These are phyloP conservation scores for Invenusta paracnida DNA, from an alignment of 2,888 invertebrate species.

Conservation along the genomic window DNA sequence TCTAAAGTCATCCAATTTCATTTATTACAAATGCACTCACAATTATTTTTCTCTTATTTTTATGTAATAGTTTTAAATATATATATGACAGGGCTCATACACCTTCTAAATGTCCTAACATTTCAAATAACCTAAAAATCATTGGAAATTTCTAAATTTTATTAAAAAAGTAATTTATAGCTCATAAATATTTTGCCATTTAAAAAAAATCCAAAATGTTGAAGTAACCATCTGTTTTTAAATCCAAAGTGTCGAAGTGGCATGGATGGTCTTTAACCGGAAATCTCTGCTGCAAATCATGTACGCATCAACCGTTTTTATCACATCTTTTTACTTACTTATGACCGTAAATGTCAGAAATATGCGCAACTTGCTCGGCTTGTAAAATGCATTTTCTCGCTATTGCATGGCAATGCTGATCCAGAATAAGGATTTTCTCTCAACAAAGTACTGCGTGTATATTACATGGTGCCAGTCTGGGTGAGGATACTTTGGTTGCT, in stretches of 20 bases:
- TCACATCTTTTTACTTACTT: background rate
- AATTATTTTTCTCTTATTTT: no score
- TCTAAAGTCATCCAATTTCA: no score
- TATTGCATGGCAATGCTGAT: conserved; percentile 21
- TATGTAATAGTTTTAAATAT: no score
- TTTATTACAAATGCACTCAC: no score
- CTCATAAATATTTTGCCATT: no score
- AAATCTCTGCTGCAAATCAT: background rate
- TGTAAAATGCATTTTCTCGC: conserved; percentile 1
- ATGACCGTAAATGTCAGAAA: conserved; percentile 2
- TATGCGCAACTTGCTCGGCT: background rate
- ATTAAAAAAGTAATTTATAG: no score
- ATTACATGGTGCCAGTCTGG: conserved; percentile 14
- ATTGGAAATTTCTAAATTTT: no score
- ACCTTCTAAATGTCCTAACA: no score
- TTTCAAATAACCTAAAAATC: no score
- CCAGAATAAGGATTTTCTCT: conserved; percentile 12
- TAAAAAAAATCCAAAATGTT: no score
- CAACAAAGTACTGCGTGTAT: background rate
- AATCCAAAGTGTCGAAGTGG: background rate
- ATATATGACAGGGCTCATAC: no score
- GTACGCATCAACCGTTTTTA: conserved; percentile 7
- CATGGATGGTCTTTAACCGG: background rate
- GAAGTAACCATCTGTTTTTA: no score
- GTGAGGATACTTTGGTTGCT: conserved; percentile 31